Evolutionary conservation across 2,888 invertebrate genomes (phyloP).

Genomic region (Oxystoma pomonae): DNA sequence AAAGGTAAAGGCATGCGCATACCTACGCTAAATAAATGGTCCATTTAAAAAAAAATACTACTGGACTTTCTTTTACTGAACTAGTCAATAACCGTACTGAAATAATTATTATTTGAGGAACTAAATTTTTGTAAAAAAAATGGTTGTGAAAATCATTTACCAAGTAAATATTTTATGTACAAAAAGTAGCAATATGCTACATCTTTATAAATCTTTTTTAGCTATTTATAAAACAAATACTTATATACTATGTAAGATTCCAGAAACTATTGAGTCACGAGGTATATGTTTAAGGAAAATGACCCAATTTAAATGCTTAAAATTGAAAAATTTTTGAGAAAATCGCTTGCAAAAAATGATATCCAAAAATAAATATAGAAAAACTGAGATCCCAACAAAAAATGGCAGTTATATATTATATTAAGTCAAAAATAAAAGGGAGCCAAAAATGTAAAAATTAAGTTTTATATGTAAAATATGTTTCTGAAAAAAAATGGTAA

Average conservation of each 20-base stretch:
- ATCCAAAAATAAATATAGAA: neutral
- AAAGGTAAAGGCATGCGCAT: no score
- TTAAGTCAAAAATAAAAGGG: no score
- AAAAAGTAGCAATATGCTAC: constrained; percentile 37
- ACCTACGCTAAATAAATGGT: constrained; percentile 16
- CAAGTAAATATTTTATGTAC: constrained; percentile 32
- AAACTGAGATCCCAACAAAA: neutral
- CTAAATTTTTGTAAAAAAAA: constrained; percentile 34
- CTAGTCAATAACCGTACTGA: constrained; percentile 25
- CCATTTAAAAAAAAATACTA: constrained; percentile 28
- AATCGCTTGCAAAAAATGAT: neutral
- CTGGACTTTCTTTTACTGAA: constrained; percentile 21
- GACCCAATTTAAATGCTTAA: no score
- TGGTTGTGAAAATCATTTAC: no score
- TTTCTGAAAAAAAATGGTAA: neutral
- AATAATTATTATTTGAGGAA: constrained; percentile 26
- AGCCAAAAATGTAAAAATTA: no score
- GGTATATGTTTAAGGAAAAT: no score
- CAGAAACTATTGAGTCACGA: no score
- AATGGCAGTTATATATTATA: neutral
- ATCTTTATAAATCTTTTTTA: no score
- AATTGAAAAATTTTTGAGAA: constrained; percentile 12
- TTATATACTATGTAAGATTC: no score
- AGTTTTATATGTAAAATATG: no score
- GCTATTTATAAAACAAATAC: no score